phyloP scores from a whole-genome alignment of 2,797 vertebrate species.

The Sebastes iracundus region DNA sequence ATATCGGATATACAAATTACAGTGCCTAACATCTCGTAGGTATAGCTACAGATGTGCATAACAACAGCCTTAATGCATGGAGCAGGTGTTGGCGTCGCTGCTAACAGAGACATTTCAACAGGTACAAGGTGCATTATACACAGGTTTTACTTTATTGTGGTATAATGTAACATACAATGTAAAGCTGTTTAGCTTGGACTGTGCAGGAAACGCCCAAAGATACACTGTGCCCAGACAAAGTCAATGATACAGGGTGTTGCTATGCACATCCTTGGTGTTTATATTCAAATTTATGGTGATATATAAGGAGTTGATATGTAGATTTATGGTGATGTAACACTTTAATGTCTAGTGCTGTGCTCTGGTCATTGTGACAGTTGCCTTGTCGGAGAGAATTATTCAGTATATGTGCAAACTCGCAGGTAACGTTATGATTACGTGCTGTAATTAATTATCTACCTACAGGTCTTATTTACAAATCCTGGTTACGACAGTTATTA shows the following conservation, averaged over 20 bases:
- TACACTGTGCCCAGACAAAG: background rate
- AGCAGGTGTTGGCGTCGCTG: no score
- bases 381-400: background rate
- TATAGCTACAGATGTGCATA: no score
- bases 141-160: background rate
- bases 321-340: background rate
- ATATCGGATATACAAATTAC: no score
- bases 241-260: background rate
- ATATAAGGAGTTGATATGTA: background rate
- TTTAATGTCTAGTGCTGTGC: background rate
- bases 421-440: background rate
- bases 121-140: background rate
- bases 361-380: background rate
- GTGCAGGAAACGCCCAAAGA: background rate
- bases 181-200: background rate
- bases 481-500: background rate
- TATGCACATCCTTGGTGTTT: background rate
- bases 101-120: background rate
- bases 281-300: conserved; percentile 9
- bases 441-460: background rate
- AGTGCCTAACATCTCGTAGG: no score
- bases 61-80: background rate
- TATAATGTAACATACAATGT: background rate
- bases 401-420: background rate
- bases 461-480: background rate